Base-by-base conservation (phyloP, 2,113 vertebrate species). In the Oncorhynchus masou region DNA sequence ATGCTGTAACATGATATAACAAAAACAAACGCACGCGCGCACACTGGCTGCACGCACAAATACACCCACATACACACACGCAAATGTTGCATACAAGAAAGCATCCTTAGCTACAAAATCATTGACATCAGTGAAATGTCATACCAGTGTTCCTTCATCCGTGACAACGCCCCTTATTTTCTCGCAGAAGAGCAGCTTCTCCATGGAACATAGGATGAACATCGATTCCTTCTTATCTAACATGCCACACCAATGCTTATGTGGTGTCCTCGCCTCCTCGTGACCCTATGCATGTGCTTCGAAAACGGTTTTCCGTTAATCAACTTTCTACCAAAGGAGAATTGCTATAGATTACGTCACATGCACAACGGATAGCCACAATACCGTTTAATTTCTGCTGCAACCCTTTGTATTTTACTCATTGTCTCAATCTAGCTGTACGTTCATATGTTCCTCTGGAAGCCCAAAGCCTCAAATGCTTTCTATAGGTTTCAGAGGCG, bases 321-420 rank as follows among this genome's bases (percentile, higher is more conserved):
- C 78, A 83, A 83, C 73, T 89, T 82, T 72, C 83, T 87, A 91
- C 93, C 92, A 93, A 85, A 92, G 91, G 89, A 94, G 93, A 90
- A 94, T 97, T 94, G 94, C 96, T 95, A 95, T 64, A 74, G 74
- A 91, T 95, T 93, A 95, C 94, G 94, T 96, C 88, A 90, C 85
- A 79, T 75, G 59, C 78, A 83, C 62, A 70, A 69, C 83, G 39
- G n/a, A 73, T 57, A 2, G 71, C 76, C 67, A 74, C 80, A 75
- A 71, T 34, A 77, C 65, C 20, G 68, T 66, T 39, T 68, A n/a
- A 12, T 34, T 57, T 71, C 22, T n/a, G 45, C 39, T 74, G 22
- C 62, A 64, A 25, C 62, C 22, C 27, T 15, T 15, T 64, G 9
- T 29, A 15, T 15, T 51, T 16, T 51, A 51, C 19, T 62, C 59